Base-by-base conservation (phyloP, 2,888 invertebrate species). In the Dorcus parallelipipedus region DNA sequence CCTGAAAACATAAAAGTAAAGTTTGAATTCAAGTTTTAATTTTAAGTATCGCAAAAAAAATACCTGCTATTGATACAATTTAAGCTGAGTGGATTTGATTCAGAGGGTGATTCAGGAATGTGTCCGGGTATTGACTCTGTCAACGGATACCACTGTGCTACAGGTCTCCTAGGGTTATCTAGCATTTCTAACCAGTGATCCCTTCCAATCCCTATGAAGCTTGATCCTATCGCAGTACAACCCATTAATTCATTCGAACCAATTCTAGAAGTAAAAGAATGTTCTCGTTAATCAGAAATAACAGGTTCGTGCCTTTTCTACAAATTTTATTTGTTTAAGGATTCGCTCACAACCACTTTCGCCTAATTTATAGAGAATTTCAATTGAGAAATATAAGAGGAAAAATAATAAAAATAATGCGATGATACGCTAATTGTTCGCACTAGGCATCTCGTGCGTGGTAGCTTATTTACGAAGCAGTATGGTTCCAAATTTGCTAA, bases 101-200 rank as follows among this genome's bases (percentile, higher is more conserved):
- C 61, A 33, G 82, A 81, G 14, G 77, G 78, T 0, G 64, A 60
- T 59, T 67, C 64, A 10, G 84, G 81, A 61, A 87, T 81, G 66
- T 86, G 84, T 2, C 85, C 83, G 0, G 89, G 85, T 8, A 87
- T 82, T 52, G 86, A 85, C 78, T 91, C 91, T 73, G 85, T 83
- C 52, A 92, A 79, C 0, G 89, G 84, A 73, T 93, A 91, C 92
- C 92, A 92, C 73, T 92, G 92, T 1, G 92, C 90, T 7, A 92
- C 89, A 0, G 91, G 92, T 76, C 89, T 88, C 60, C 92, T 81
- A 7, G 91, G 89, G 77, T 87, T 91, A 75, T 91, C 91, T 73
- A 92, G 73, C 92, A 93, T 88, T 78, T 91, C 90, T 57, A 88
- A 81, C 93, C 93, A 93, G 71, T 93, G 92, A 73, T 92, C 91